These are phyloP conservation scores for Salarias fasciatus DNA, from an alignment of 2,797 vertebrate species.

Conservation along the genomic window DNA sequence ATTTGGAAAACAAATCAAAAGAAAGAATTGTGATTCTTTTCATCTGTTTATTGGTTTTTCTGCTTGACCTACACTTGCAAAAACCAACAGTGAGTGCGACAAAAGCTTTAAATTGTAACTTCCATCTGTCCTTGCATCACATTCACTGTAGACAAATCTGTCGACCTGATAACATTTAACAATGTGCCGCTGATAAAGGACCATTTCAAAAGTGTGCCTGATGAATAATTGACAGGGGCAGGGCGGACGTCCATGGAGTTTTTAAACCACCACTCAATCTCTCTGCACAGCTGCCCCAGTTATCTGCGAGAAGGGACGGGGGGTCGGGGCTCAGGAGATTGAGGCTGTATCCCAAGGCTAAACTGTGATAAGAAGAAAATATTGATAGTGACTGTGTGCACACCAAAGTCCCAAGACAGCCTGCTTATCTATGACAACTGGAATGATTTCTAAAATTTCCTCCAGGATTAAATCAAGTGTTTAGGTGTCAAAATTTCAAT, in stretches of 20 bases:
- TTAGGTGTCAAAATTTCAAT: not conserved
- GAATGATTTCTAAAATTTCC: not conserved
- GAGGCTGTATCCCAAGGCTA: not conserved
- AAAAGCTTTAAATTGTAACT: not conserved
- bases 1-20: too few species aligned
- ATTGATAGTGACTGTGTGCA: conserved; percentile 19
- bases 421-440: not conserved
- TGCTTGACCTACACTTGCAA: conserved; percentile 5
- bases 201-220: not conserved
- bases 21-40: too few species aligned
- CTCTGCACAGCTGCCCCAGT: conserved; percentile 12
- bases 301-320: conserved; percentile 16
- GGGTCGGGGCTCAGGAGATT: too few species aligned
- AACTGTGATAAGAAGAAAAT: conserved; percentile 8
- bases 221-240: conserved; percentile 41
- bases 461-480: not conserved
- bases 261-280: conserved; percentile 8
- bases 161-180: not conserved
- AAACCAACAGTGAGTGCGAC: too few species aligned
- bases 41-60: too few species aligned
- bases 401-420: not conserved
- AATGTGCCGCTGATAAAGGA: conserved; percentile 13
- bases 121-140: not conserved
- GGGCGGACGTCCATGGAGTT: not conserved
- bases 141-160: conserved; percentile 12